These are phyloP conservation scores for Prunella himalayana DNA, from an alignment of 2,113 vertebrate species.

Conservation along the genomic window DNA sequence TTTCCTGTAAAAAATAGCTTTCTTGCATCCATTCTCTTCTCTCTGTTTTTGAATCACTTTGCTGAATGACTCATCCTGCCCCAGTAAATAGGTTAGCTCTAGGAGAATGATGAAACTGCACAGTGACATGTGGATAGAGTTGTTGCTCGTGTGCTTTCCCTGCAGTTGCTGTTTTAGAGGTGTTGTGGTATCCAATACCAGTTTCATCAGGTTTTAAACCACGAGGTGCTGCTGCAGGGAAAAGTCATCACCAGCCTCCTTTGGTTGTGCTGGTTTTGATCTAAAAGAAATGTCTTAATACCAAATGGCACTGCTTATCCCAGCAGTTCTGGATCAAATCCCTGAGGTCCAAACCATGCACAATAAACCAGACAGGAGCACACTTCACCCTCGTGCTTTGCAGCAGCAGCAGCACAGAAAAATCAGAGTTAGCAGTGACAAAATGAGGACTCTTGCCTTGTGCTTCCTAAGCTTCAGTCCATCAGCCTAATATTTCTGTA, in stretches of 20 bases:
- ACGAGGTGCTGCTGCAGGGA: background rate
- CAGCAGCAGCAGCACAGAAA: background rate
- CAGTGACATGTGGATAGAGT: background rate
- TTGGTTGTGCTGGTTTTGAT: background rate
- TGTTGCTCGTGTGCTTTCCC: background rate
- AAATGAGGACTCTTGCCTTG: background rate
- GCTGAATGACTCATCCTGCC: background rate
- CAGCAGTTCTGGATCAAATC: background rate
- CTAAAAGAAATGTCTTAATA: background rate
- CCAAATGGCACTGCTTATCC: background rate
- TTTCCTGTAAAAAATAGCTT: background rate
- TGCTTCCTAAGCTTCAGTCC: background rate
- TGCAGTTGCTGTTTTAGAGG: constrained; percentile 6
- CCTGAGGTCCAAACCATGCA: background rate
- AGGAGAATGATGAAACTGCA: background rate
- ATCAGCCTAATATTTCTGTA: background rate
- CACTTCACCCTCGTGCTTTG: background rate
- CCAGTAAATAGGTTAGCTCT: constrained; percentile 19
- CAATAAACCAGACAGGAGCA: background rate
- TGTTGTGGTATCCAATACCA: background rate
- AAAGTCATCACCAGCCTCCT: background rate
- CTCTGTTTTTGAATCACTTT: background rate
- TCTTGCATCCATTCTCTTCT: background rate
- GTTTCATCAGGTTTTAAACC: background rate
- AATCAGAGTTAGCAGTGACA: background rate